phyloP scores from a whole-genome alignment of 2,113 vertebrate genomes.

The Jaculus jaculus region DNA sequence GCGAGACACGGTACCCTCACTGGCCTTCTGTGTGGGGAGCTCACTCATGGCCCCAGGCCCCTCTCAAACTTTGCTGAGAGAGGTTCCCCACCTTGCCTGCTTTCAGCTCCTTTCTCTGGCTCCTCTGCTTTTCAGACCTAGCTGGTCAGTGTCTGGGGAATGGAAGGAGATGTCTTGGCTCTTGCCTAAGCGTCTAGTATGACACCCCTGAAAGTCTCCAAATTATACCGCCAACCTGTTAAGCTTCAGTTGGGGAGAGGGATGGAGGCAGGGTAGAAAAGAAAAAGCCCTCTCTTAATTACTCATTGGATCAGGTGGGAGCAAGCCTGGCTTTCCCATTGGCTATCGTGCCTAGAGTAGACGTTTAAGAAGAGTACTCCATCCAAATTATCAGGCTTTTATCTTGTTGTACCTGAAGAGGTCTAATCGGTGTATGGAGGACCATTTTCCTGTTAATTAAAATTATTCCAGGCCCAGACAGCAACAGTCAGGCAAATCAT shows the following conservation, averaged over 20 bases:
- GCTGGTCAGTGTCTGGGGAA: not conserved
- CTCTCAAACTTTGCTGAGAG: constrained; percentile 74
- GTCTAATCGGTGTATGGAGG: constrained; percentile 89
- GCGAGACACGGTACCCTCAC: constrained; percentile 88
- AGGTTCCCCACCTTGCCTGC: not conserved
- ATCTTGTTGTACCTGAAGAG: constrained; percentile 89
- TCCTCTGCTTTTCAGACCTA: constrained; percentile 13
- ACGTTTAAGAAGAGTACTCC: constrained; percentile 87
- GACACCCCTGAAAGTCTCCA: constrained; percentile 82
- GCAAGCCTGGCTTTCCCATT: constrained; percentile 85
- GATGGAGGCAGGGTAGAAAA: constrained; percentile 58
- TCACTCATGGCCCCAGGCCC: constrained; percentile 78
- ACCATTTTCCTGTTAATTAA: constrained; percentile 89
- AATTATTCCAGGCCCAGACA: constrained; percentile 86
- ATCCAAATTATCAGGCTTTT: constrained; percentile 91
- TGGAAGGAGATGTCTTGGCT: constrained; percentile 16
- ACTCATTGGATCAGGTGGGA: constrained; percentile 87
- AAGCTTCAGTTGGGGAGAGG: constrained; percentile 78
- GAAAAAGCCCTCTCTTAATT: constrained; percentile 86
- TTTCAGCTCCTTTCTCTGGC: not conserved
- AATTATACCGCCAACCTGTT: constrained; percentile 84
- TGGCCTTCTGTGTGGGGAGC: constrained; percentile 75
- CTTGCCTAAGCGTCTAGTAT: constrained; percentile 75
- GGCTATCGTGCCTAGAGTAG: constrained; percentile 79
- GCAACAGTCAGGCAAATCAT: constrained; percentile 85